phyloP scores from a whole-genome alignment of 2,113 vertebrate genomes.

The Carollia perspicillata region DNA sequence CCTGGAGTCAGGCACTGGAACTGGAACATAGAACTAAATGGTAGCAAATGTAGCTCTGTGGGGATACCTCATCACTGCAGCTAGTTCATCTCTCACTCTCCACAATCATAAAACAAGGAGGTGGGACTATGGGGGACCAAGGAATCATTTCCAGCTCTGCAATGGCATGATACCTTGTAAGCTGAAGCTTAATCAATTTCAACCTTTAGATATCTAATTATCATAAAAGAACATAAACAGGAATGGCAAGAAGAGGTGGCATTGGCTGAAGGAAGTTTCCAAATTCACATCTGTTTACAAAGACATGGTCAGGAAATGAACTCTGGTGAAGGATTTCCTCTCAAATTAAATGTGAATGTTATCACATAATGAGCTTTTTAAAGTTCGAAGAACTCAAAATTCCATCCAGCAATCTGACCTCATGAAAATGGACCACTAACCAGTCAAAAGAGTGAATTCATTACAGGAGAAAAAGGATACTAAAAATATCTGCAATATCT shows the following conservation, averaged over 20 bases:
- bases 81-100: background rate
- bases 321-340: slow-evolving; percentile 35
- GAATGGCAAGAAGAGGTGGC: background rate
- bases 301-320: slow-evolving; percentile 5
- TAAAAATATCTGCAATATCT: slow-evolving; percentile 19
- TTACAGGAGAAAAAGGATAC: background rate
- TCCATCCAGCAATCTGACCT: slow-evolving; percentile 1
- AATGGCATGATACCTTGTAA: background rate
- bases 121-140: background rate
- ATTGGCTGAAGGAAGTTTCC: background rate
- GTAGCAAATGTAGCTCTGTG: fast-evolving
- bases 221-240: background rate
- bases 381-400: slow-evolving; percentile 51
- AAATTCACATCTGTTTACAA: slow-evolving; percentile 12
- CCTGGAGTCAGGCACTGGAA: background rate
- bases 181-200: background rate
- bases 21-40: background rate
- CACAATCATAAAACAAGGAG: background rate
- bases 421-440: slow-evolving; percentile 19
- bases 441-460: slow-evolving; percentile 34
- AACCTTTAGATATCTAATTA: slow-evolving; percentile 7
- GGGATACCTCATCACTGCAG: background rate
- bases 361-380: slow-evolving; percentile 52
- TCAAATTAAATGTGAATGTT: slow-evolving; percentile 35
- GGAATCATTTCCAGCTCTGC: background rate